Percentiles rank a stretch among this genome's conserved stretches.
phyloP scores from a whole-genome alignment of 2,888 invertebrate species.

The Eucriotettix oculatus region DNA sequence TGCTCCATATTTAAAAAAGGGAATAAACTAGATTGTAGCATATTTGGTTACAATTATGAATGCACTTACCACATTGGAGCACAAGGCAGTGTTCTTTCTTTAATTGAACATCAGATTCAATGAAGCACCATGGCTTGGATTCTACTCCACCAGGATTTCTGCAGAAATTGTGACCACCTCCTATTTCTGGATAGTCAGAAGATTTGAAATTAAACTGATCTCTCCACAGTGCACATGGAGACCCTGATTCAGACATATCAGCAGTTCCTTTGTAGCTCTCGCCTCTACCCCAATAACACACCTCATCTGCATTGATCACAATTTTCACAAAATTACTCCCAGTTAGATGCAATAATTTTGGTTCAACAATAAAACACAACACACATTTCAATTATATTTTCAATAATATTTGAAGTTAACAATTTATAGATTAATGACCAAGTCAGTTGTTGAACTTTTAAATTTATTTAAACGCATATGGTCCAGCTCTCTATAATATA shows the following conservation, averaged over 20 bases:
- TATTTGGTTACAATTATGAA: too few relatives aligned
- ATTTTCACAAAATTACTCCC: neutral
- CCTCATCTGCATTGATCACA: constrained; percentile 38
- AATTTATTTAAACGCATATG: too few relatives aligned
- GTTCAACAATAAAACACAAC: too few relatives aligned
- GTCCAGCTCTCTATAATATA: too few relatives aligned
- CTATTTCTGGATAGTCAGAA: constrained; percentile 67
- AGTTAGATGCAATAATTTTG: too few relatives aligned
- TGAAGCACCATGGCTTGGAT: constrained; percentile 77
- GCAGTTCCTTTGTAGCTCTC: constrained; percentile 66
- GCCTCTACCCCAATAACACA: constrained; percentile 81
- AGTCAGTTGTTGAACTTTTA: too few relatives aligned
- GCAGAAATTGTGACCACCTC: constrained; percentile 72
- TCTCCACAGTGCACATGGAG: constrained; percentile 66
- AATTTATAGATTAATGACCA: too few relatives aligned
- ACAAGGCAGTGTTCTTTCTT: constrained; percentile 73
- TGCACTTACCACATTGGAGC: constrained; percentile 60
- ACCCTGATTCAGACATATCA: constrained; percentile 14
- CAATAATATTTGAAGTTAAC: too few relatives aligned
- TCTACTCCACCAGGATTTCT: constrained; percentile 78
- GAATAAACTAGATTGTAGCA: too few relatives aligned
- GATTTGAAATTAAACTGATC: constrained; percentile 58
- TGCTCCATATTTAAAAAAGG: too few relatives aligned
- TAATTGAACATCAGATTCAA: constrained; percentile 38
- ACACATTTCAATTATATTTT: too few relatives aligned